Evolutionary conservation across 1,140 invertebrate genomes (phyloP).

Genomic region (Saxidomus purpurata): DNA sequence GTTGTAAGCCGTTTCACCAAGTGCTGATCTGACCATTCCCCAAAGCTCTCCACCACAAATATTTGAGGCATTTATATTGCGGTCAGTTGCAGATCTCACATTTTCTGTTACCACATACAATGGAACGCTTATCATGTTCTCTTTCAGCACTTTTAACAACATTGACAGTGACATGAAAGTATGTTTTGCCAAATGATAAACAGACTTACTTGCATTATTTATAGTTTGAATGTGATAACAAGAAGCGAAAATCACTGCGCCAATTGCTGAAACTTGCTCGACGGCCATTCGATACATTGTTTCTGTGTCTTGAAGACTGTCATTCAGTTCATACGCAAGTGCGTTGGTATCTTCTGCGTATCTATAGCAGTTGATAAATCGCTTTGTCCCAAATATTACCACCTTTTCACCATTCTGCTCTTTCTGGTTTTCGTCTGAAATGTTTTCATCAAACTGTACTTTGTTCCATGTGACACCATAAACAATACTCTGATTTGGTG

Average conservation of each 20-base stretch:
- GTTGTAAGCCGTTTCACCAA: not conserved
- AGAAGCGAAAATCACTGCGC: not conserved
- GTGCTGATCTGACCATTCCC: conserved; percentile 27
- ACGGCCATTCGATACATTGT: not conserved
- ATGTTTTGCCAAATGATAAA: not conserved
- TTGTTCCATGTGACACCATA: not conserved
- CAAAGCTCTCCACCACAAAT: conserved; percentile 40
- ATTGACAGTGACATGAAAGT: not conserved
- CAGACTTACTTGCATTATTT: not conserved
- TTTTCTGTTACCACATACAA: not conserved
- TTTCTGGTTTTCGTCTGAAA: not conserved
- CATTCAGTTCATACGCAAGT: not conserved
- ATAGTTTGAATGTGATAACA: not conserved
- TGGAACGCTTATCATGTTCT: not conserved
- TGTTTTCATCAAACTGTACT: not conserved
- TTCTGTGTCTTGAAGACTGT: not conserved
- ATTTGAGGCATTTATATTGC: conserved; percentile 18
- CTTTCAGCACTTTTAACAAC: not conserved
- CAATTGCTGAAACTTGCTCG: not conserved
- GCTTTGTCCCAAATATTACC: not conserved
- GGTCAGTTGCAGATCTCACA: not conserved
- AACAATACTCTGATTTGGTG: conserved; percentile 44
- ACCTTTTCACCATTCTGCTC: not conserved
- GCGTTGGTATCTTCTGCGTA: not conserved
- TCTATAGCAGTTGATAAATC: not conserved